These are phyloP conservation scores for Tethya wilhelma DNA, from an alignment of 37 sponge, comb jelly and placozoan species.

Conservation along the genomic window DNA sequence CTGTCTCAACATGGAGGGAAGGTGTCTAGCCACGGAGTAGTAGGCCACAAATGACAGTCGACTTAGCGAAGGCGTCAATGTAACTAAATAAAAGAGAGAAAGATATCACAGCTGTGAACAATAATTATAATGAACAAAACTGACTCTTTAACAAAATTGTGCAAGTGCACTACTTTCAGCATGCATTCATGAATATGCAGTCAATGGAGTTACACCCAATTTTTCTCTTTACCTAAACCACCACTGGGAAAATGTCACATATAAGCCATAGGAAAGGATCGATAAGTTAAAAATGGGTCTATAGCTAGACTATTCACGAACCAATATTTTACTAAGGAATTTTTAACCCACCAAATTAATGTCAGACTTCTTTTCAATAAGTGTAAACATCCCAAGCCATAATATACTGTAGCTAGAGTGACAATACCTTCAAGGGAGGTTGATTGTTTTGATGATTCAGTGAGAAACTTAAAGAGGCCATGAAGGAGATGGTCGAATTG, in stretches of 20 bases:
- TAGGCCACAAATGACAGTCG: conserved; percentile 35
- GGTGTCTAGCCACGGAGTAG: conserved; percentile 48
- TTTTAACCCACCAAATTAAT: not conserved
- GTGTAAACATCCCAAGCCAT: no score
- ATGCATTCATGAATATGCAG: no score
- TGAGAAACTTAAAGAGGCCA: conserved; percentile 45
- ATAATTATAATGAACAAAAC: not conserved
- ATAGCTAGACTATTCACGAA: no score
- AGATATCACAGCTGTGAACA: not conserved
- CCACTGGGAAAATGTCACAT: no score
- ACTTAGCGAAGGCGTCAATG: conserved; percentile 28
- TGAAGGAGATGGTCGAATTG: conserved; percentile 56
- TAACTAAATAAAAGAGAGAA: conserved; percentile 8
- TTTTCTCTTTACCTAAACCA: no score
- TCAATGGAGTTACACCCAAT: no score
- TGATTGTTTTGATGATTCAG: not conserved
- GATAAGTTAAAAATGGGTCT: no score
- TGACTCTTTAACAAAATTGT: not conserved
- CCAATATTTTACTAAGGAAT: no score
- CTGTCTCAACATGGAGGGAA: conserved; percentile 81
- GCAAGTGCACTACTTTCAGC: no score
- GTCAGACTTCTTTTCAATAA: not conserved
- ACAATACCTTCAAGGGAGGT: not conserved
- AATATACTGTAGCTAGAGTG: no score
- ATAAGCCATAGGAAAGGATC: no score